Evolutionary conservation across 2,888 invertebrate genomes (phyloP).

Genomic region (Papilio gigon): DNA sequence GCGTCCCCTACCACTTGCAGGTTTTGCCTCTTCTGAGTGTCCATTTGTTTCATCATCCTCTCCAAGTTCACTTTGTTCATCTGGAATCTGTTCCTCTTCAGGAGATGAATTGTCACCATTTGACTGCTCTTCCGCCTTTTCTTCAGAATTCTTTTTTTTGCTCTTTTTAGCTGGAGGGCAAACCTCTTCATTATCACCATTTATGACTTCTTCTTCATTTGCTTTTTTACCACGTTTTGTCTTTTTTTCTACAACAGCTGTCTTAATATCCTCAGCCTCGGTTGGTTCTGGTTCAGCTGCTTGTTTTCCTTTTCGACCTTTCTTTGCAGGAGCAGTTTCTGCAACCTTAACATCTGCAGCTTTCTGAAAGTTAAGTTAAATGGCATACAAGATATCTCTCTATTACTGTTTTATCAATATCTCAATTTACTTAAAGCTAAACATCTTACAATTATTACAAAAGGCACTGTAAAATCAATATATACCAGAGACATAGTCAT

Average conservation of each 20-base stretch:
- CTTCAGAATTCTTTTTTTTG: slow-evolving; percentile 64
- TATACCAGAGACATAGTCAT: neutral
- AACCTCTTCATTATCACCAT: slow-evolving; percentile 57
- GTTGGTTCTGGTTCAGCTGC: slow-evolving; percentile 53
- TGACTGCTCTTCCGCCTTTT: slow-evolving; percentile 55
- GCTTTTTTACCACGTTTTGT: slow-evolving; percentile 65
- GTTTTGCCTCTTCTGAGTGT: slow-evolving; percentile 51
- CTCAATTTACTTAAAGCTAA: neutral
- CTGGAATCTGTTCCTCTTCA: slow-evolving; percentile 56
- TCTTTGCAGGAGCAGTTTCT: slow-evolving; percentile 68
- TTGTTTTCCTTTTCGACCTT: slow-evolving; percentile 69
- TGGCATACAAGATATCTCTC: slow-evolving; percentile 17
- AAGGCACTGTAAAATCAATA: neutral
- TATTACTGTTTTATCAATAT: neutral
- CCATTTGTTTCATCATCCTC: slow-evolving; percentile 64
- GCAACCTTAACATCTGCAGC: slow-evolving; percentile 62
- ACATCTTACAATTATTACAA: neutral
- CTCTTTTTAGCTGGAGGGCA: slow-evolving; percentile 65
- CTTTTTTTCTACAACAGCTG: slow-evolving; percentile 49
- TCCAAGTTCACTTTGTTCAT: slow-evolving; percentile 57
- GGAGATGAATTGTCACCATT: slow-evolving; percentile 61
- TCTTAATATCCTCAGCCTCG: slow-evolving; percentile 53
- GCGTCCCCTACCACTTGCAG: slow-evolving; percentile 58
- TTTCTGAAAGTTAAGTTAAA: slow-evolving; percentile 63
- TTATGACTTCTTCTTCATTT: slow-evolving; percentile 47